Conservation (phyloP, 2,797 vertebrate species). For the Sebastiscus tertius region DNA sequence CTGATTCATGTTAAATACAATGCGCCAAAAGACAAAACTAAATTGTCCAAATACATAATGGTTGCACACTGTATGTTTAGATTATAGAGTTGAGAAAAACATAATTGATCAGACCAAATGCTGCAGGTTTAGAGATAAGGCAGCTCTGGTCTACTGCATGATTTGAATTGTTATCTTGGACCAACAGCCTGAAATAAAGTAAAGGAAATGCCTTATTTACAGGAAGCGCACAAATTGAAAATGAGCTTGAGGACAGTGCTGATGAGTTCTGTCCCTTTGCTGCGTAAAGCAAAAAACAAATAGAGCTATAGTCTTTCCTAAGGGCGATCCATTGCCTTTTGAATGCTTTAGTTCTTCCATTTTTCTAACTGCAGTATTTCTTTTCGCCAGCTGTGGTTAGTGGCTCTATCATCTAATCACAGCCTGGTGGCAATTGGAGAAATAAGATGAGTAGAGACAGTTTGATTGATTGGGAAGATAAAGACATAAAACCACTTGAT, state of each 20-base stretch:
- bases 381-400: neutral
- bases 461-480: slow-evolving; percentile 26
- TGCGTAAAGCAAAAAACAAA: neutral
- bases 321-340: neutral
- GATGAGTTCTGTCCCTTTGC: neutral
- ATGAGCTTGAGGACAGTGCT: neutral
- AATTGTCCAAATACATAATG: neutral
- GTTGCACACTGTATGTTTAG: neutral
- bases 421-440: slow-evolving; percentile 17
- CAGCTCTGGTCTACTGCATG: neutral
- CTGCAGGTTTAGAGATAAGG: neutral
- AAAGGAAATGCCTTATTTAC: neutral
- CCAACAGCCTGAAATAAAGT: neutral
- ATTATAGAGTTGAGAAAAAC: neutral
- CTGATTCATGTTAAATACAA: neutral
- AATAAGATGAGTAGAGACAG: neutral
- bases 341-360: neutral
- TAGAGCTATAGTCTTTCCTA: neutral
- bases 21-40: neutral
- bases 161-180: neutral
- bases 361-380: neutral
- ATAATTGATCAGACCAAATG: neutral
- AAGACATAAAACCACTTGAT: slow-evolving; percentile 13
- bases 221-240: neutral
- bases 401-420: slow-evolving; percentile 4